A percentile compares a stretch with the other conserved stretches of the same genome.
These are phyloP conservation scores for Drosophila nigricruria DNA, from an alignment of 2,888 invertebrate genomes.

Conservation along the genomic window DNA sequence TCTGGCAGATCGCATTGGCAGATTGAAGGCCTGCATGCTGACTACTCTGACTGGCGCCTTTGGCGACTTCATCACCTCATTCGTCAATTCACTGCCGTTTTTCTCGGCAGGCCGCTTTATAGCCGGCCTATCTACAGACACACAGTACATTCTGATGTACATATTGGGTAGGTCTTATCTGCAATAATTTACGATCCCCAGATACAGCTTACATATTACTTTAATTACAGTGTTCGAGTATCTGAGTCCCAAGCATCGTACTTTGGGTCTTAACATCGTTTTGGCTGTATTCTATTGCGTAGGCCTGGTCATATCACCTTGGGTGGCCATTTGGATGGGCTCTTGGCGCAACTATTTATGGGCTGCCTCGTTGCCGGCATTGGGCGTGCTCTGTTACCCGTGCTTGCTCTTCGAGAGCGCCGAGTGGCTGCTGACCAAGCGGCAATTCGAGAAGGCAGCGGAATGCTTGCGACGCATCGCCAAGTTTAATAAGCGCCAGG, in stretches of 20 bases:
- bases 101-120: slow-evolving; percentile 87
- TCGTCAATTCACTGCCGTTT: slow-evolving; percentile 84
- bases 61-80: slow-evolving; percentile 86
- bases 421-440: slow-evolving; percentile 87
- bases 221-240: slow-evolving; percentile 87
- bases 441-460: slow-evolving; percentile 86
- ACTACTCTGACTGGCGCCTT: slow-evolving; percentile 86
- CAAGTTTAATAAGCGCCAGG: slow-evolving; percentile 85
- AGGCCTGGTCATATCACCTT: slow-evolving; percentile 86
- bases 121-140: slow-evolving; percentile 87
- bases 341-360: slow-evolving; percentile 86
- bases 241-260: slow-evolving; percentile 86
- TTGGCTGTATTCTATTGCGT: slow-evolving; percentile 87
- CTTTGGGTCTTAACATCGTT: slow-evolving; percentile 87
- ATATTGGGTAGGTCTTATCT: slow-evolving; percentile 86
- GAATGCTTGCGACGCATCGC: slow-evolving; percentile 86
- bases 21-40: slow-evolving; percentile 87
- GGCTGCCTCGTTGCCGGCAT: slow-evolving; percentile 86
- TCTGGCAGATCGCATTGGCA: slow-evolving; percentile 87
- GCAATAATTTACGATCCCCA: too few species aligned
- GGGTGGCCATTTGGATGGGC: slow-evolving; percentile 85
- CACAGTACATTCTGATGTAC: slow-evolving; percentile 87
- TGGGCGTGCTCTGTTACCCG: slow-evolving; percentile 86
- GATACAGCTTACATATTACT: too few species aligned
- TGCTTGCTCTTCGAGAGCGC: slow-evolving; percentile 87